Conservation (phyloP, 2,113 vertebrate genomes). For the Hippocampus mohnikei region DNA sequence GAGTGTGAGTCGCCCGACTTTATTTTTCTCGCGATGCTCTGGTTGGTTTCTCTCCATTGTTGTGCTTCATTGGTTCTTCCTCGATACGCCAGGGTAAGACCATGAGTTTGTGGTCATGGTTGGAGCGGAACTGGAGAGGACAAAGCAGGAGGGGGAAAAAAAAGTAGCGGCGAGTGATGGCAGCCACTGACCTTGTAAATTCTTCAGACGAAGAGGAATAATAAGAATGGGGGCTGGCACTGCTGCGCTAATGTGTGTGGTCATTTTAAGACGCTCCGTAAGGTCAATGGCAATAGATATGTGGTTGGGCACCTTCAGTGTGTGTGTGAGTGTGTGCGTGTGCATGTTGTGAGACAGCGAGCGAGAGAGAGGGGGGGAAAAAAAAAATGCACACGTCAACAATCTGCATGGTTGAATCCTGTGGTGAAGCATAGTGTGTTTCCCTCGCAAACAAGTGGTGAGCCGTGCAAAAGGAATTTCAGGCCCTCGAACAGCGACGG, state of each 20-base stretch:
- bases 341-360: background rate
- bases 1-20: too few relatives aligned
- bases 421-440: constrained; percentile 38
- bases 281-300: constrained; percentile 51
- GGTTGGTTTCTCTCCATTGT: background rate
- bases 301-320: constrained; percentile 38
- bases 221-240: constrained; percentile 46
- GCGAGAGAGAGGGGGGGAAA: background rate
- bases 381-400: constrained; percentile 22
- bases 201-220: constrained; percentile 51
- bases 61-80: background rate
- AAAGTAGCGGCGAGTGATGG: constrained; percentile 3
- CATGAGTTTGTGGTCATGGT: constrained; percentile 15
- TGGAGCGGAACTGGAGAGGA: background rate
- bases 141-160: constrained; percentile 13
- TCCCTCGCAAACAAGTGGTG: constrained; percentile 61
- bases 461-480: constrained; percentile 63
- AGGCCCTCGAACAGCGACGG: constrained; percentile 49
- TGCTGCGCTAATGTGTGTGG: constrained; percentile 51
- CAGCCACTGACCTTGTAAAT: constrained; percentile 44
- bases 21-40: background rate
- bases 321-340: constrained; percentile 4
- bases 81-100: background rate
- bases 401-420: constrained; percentile 53
- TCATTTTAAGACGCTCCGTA: constrained; percentile 53